Conservation (phyloP, 2,113 vertebrate species). For the Irena cyanogastra region DNA sequence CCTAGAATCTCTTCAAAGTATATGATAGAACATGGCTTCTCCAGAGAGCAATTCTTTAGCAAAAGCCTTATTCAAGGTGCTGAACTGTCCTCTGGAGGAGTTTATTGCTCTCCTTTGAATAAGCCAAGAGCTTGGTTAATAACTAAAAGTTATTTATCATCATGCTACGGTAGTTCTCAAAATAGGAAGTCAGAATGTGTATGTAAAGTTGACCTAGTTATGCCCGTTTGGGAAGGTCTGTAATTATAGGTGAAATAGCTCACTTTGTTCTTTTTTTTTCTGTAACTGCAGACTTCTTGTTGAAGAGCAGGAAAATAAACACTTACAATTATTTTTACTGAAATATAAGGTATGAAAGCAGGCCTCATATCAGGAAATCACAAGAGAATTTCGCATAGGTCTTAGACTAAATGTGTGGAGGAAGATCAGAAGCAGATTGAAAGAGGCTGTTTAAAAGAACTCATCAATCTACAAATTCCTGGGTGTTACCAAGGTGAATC, state of each 20-base stretch:
- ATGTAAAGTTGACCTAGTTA: not conserved
- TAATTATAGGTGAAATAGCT: not conserved
- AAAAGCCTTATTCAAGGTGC: constrained; percentile 1
- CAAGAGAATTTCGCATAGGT: not conserved
- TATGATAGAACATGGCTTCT: not conserved
- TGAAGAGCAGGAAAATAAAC: not conserved
- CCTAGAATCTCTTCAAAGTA: not conserved
- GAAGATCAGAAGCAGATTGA: not conserved
- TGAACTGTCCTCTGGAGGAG: not conserved
- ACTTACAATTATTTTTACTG: not conserved
- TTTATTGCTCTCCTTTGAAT: not conserved
- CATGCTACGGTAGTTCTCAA: not conserved
- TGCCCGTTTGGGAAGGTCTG: not conserved
- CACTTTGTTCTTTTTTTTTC: not conserved
- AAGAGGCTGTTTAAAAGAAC: not conserved
- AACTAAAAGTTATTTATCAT: not conserved
- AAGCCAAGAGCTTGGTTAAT: not conserved
- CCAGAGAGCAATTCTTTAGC: constrained; percentile 12
- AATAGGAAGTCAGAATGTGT: not conserved
- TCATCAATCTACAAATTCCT: not conserved
- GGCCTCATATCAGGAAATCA: not conserved
- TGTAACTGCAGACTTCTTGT: not conserved
- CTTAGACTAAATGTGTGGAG: rapidly evolving
- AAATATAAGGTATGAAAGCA: not conserved
- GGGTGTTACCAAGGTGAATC: not conserved